These are phyloP conservation scores for Lucinisca nassula DNA, from an alignment of 2,888 invertebrate genomes.

Conservation along the genomic window DNA sequence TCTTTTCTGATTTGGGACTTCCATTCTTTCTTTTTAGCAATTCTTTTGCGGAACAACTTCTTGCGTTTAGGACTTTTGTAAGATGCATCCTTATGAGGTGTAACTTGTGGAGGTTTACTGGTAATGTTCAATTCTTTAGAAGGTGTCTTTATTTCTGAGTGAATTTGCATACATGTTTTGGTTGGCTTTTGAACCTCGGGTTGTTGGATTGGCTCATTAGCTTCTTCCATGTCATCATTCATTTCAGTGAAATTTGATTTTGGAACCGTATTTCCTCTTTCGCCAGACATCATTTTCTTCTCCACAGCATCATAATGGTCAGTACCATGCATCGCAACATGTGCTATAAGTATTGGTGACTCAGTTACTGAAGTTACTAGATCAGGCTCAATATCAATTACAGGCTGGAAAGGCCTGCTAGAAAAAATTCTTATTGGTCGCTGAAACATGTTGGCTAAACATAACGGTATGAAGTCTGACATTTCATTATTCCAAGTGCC, in stretches of 20 bases:
- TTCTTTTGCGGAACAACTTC: not conserved
- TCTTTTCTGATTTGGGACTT: conserved; percentile 63
- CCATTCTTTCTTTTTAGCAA: conserved; percentile 52
- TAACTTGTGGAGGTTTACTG: not conserved
- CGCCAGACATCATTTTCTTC: not conserved
- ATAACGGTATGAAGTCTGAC: not conserved
- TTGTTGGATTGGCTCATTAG: not conserved
- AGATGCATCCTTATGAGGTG: conserved; percentile 2
- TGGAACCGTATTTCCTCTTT: not conserved
- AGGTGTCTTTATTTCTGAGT: not conserved
- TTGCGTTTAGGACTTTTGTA: not conserved
- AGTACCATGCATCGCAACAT: not conserved
- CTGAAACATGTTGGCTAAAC: not conserved
- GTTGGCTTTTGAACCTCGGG: not conserved
- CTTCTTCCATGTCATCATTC: not conserved
- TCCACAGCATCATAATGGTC: conserved; percentile 8
- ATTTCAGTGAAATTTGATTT: not conserved
- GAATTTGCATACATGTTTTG: not conserved
- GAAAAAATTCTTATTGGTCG: not conserved
- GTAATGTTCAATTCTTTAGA: not conserved
- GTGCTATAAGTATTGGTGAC: not conserved
- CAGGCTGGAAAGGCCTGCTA: not conserved
- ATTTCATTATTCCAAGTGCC: not conserved
- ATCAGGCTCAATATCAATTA: not conserved
- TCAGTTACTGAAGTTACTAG: not conserved